phyloP scores from a whole-genome alignment of 1,140 invertebrate genomes.

The Odontomachus brunneus region DNA sequence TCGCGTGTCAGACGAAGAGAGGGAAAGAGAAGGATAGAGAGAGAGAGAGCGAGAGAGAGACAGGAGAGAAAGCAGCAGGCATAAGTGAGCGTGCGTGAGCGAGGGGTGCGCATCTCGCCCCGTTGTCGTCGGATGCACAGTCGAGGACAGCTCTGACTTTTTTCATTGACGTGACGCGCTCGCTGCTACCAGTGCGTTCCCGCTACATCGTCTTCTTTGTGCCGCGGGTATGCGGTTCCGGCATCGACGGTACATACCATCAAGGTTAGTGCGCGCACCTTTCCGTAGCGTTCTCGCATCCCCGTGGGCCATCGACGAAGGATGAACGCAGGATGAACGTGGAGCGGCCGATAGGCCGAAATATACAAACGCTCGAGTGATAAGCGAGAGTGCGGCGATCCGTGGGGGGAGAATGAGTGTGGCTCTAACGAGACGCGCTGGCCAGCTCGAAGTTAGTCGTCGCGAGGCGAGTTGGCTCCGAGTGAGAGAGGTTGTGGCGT shows the following conservation, averaged over 20 bases:
- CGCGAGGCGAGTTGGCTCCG: too few species aligned
- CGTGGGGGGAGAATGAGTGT: too few species aligned
- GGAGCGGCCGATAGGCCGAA: too few species aligned
- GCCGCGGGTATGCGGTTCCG: slow-evolving; percentile 71
- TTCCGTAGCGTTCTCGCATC: not conserved
- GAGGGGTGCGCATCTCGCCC: slow-evolving; percentile 9
- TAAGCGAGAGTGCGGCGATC: too few species aligned
- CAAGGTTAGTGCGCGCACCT: slow-evolving; percentile 78
- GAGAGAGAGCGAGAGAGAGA: not conserved
- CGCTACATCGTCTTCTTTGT: slow-evolving; percentile 57
- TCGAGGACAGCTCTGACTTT: slow-evolving; percentile 57
- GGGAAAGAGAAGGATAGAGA: not conserved
- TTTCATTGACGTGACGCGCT: slow-evolving; percentile 36
- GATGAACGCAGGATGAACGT: too few species aligned
- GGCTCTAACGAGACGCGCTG: too few species aligned
- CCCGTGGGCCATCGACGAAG: too few species aligned
- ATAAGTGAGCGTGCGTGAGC: not conserved
- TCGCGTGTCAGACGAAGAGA: slow-evolving; percentile 3
- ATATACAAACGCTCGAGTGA: too few species aligned
- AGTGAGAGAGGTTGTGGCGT: too few species aligned
- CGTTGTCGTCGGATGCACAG: slow-evolving; percentile 63
- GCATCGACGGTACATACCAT: slow-evolving; percentile 59
- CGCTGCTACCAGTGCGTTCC: too few species aligned
- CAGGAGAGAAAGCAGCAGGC: not conserved
- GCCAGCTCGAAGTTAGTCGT: too few species aligned